Base-by-base conservation (phyloP, 2,797 vertebrate species). In the Alectoris magna region DNA sequence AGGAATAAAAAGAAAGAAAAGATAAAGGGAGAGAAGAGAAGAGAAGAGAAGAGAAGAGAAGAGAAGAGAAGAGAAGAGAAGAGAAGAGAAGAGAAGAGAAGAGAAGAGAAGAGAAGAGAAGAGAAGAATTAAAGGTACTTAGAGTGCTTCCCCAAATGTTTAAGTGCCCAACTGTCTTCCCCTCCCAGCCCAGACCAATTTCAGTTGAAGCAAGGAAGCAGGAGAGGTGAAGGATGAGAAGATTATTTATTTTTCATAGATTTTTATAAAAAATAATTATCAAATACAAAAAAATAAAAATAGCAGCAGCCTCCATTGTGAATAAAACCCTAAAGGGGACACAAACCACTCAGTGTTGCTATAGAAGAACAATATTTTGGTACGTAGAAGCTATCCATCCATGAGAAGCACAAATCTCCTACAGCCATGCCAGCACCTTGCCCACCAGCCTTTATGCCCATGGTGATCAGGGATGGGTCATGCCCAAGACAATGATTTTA, bases 191-290 rank as follows among this genome's bases (percentile, higher is more conserved):
- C n/a, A 7, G 8, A 8, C 8, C 46, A 22, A 22, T 0, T n/a
- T 51, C 7, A 10, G 29, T 10, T 39, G 22, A 87, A 91, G 64
- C 55, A 93, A 92, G 39, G 60, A 95, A 23, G 44, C 59, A 53
- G 48, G 86, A 91, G 64, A 68, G 53, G 26, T 91, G 53, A 49
- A 94, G 91, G 94, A 94, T 96, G 93, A 94, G 87, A 91, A 94
- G 93, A 95, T 91, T 96, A 96, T 96, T 96, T 96, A 95, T 95
- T 96, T 96, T 95, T 89, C 93, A 95, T 96, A 96, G 82, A 96
- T 95, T 96, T 96, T 96, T 96, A 95, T 96, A 96, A 96, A 96
- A 96, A 96, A 96, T 96, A 96, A 96, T 96, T 95, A 96, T 96
- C 96, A 96, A 96, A 96, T 96, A 96, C 93, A 96, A 96, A 96